These are phyloP conservation scores for Dinomys branickii DNA, from an alignment of 2,113 vertebrate genomes.

Conservation along the genomic window DNA sequence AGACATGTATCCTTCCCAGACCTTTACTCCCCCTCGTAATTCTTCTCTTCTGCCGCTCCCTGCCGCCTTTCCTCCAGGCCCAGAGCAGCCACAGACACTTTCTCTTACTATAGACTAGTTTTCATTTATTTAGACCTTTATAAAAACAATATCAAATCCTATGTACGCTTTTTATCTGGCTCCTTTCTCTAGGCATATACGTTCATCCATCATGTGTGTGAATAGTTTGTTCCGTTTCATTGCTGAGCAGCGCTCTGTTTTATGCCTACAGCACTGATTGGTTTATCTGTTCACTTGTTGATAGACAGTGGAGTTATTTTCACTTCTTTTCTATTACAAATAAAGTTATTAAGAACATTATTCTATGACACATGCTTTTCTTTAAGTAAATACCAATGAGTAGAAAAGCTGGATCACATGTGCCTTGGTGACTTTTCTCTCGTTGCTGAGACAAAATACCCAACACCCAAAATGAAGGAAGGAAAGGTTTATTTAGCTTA, in stretches of 20 bases:
- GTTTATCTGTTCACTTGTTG: neutral
- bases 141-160: neutral
- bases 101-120: neutral
- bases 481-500: too few relatives aligned
- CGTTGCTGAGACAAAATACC: too few relatives aligned
- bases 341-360: neutral
- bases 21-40: neutral
- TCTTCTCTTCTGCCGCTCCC: neutral
- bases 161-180: neutral
- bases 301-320: neutral
- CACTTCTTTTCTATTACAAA: neutral
- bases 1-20: neutral
- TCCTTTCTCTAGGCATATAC: neutral
- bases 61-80: neutral
- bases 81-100: neutral
- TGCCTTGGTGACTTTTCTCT: too few relatives aligned
- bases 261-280: neutral
- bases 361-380: neutral
- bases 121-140: neutral
- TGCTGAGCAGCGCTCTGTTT: neutral
- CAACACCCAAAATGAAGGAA: too few relatives aligned
- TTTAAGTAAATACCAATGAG: conserved; percentile 22
- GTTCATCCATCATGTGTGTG: neutral
- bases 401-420: neutral
- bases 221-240: neutral